A percentile compares a stretch with the other conserved stretches of the same genome.
These are phyloP conservation scores for Brachylomia viminalis DNA, from an alignment of 2,888 invertebrate species.

Conservation along the genomic window DNA sequence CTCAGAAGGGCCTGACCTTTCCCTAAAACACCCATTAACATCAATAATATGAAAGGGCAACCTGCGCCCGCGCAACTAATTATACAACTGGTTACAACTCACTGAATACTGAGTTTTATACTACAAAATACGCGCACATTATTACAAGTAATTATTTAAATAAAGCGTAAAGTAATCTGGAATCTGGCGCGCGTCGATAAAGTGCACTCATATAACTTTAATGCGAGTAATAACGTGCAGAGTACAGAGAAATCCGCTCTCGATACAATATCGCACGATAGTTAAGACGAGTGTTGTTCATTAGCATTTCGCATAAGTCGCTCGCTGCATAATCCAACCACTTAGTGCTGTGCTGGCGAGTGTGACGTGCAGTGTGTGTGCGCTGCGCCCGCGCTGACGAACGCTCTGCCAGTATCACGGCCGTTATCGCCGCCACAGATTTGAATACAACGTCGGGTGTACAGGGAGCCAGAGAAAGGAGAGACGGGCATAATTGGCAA, in stretches of 20 bases:
- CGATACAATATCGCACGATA: constrained; percentile 43
- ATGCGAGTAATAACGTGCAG: constrained; percentile 28
- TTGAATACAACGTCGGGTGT: constrained; percentile 36
- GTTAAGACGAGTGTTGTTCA: constrained; percentile 55
- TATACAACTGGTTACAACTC: constrained; percentile 30
- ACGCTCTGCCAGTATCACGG: neutral
- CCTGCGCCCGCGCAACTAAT: constrained; percentile 42
- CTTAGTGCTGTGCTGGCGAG: constrained; percentile 45
- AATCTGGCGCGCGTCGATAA: constrained; percentile 7
- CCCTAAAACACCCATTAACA: constrained; percentile 48
- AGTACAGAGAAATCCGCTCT: constrained; percentile 41
- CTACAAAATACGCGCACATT: neutral
- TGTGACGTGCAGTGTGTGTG: constrained; percentile 18
- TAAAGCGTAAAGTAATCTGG: constrained; percentile 5
- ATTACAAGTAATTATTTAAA: constrained; percentile 10
- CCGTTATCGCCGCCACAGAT: constrained; percentile 21
- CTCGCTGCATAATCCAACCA: constrained; percentile 45
- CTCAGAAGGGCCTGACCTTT: constrained; percentile 38
- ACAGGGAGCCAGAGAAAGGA: neutral
- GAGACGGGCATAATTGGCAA: constrained; percentile 28
- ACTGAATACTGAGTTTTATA: constrained; percentile 19
- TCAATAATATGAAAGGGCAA: constrained; percentile 46
- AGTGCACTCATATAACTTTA: constrained; percentile 40
- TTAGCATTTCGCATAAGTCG: constrained; percentile 52
- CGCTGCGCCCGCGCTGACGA: constrained; percentile 4